A percentile compares a stretch with the other conserved stretches of the same genome.
Evolutionary conservation across 2,113 vertebrate species (phyloP).

Genomic region (Brachirus orientalis): DNA sequence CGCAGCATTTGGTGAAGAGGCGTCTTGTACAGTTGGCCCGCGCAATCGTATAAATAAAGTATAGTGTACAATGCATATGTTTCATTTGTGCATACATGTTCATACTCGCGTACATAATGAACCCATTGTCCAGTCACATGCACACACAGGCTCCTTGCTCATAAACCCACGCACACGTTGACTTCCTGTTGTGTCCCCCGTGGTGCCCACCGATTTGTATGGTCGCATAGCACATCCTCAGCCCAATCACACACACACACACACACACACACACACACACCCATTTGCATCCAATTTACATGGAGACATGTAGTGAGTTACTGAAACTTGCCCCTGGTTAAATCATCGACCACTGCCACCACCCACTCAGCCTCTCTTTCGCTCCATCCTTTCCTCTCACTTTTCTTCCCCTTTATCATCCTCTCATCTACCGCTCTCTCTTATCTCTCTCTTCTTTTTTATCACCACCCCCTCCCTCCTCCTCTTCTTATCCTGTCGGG

Average conservation of each 20-base stretch:
- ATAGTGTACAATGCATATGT: conserved; percentile 12
- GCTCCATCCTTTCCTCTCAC: conserved; percentile 2
- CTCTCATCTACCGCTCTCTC: conserved; percentile 46
- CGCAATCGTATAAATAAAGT: not conserved
- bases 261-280: conserved; percentile 33
- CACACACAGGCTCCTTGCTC: too few relatives aligned
- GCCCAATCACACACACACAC: conserved; percentile 47
- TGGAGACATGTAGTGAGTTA: conserved; percentile 50
- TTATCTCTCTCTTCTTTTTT: conserved; percentile 43
- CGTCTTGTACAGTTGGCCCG: conserved; percentile 18
- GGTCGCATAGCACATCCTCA: conserved; percentile 42
- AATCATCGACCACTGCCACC: conserved; percentile 55
- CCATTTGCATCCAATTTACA: conserved; percentile 74
- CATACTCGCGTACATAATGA: too few relatives aligned
- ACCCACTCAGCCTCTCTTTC: conserved; percentile 29
- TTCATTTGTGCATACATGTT: conserved; percentile 1
- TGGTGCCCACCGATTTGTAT: too few relatives aligned
- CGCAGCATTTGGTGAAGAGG: conserved; percentile 40
- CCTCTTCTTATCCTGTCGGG: conserved; percentile 5
- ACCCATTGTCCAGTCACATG: too few relatives aligned
- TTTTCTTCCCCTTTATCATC: conserved; percentile 28
- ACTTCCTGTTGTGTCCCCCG: conserved; percentile 30
- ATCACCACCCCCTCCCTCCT: conserved; percentile 11
- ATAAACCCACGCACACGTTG: not conserved
- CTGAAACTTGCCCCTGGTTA: conserved; percentile 71